A percentile compares a stretch with the other conserved stretches of the same genome.
phyloP scores from a whole-genome alignment of 2,888 invertebrate species.

The Pterobdella sp. region DNA sequence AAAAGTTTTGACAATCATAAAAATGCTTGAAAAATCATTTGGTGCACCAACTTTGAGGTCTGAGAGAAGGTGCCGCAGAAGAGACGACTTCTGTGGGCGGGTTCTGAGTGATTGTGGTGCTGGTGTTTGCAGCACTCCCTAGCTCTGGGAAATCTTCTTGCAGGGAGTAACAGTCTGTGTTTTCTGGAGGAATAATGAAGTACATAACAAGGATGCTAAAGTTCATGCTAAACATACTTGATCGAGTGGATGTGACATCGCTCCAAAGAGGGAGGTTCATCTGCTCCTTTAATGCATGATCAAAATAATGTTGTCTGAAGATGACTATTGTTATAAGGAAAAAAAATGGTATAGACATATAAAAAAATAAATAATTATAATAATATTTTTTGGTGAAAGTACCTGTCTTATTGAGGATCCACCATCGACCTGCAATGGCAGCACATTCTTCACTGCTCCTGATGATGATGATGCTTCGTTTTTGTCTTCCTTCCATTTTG shows the following conservation, averaged over 20 bases:
- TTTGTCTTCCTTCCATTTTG: constrained; percentile 52
- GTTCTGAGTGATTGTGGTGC: not conserved
- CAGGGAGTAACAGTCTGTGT: constrained; percentile 20
- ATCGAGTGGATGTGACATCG: constrained; percentile 48
- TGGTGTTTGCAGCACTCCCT: constrained; percentile 6
- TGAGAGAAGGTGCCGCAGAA: constrained; percentile 62
- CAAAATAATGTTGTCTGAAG: too few relatives aligned
- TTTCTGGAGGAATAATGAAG: not conserved
- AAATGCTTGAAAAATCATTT: not conserved
- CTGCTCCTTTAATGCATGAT: too few relatives aligned
- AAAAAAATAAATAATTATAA: too few relatives aligned
- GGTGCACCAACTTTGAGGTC: constrained; percentile 60
- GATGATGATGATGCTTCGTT: constrained; percentile 35
- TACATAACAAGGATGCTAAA: not conserved
- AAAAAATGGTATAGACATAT: too few relatives aligned
- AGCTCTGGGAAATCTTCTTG: constrained; percentile 29
- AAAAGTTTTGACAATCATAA: not conserved
- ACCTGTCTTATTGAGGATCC: not conserved
- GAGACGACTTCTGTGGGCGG: constrained; percentile 21
- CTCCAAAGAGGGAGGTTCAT: constrained; percentile 51
- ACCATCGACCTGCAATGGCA: not conserved
- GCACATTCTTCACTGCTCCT: not conserved
- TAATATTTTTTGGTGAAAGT: too few relatives aligned
- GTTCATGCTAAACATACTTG: constrained; percentile 16
- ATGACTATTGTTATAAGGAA: too few relatives aligned